Conservation (phyloP, 2,113 vertebrate genomes). For the Tor tambroides region DNA sequence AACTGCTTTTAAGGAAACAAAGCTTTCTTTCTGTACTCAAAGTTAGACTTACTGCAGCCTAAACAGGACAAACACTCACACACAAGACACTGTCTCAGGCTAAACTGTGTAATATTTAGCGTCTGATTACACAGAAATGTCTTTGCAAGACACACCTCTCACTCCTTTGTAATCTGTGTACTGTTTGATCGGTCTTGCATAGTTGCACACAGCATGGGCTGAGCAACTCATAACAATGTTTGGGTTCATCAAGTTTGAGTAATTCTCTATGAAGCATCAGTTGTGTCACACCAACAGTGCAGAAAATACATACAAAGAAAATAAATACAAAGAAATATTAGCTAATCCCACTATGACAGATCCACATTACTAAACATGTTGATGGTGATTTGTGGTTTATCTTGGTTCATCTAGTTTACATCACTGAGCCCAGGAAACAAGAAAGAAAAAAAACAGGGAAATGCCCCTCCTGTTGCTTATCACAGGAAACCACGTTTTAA, state of each 20-base stretch:
- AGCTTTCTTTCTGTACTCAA: background rate
- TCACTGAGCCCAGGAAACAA: constrained; percentile 30
- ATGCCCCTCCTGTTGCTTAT: constrained; percentile 38
- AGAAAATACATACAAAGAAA: background rate
- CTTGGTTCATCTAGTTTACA: background rate
- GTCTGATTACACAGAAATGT: constrained; percentile 21
- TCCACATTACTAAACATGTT: background rate
- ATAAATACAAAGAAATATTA: background rate
- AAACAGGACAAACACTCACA: background rate
- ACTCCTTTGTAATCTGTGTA: constrained; percentile 46
- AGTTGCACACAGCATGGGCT: background rate
- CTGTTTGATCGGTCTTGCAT: background rate
- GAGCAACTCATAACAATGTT: too few species aligned
- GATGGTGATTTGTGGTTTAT: background rate
- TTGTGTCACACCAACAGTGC: background rate
- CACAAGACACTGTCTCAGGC: background rate
- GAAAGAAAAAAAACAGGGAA: constrained; percentile 58
- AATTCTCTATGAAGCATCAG: background rate
- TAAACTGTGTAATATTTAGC: constrained; percentile 9
- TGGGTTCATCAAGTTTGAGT: background rate
- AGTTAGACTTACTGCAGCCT: background rate
- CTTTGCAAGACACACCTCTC: constrained; percentile 37
- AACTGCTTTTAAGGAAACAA: background rate
- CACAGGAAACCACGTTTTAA: constrained; percentile 64
- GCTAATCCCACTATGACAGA: background rate